Evolutionary conservation across 2,888 invertebrate species (phyloP), one percentile per base, ranked within the genome.

Genomic region (Parochlus steinenii): DNA sequence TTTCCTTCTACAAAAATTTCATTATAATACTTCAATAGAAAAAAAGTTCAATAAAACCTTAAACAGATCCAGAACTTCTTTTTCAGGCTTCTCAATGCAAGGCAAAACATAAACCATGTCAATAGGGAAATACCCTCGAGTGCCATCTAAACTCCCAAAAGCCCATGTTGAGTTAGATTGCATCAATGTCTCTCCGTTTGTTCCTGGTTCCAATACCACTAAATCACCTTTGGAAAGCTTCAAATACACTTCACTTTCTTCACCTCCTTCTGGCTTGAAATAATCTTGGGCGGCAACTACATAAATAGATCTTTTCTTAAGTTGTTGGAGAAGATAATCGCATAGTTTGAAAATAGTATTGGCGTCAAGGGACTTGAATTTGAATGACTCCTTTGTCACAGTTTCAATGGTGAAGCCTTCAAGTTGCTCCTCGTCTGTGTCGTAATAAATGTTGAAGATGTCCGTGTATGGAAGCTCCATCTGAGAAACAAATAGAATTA

Each of bases 61-160:
- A 46, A 73, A 74, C 3, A 69, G 58, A 43, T 70, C 69, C 43
- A 86, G 48, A 42, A 80, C 67, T 41, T 71, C 64, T 35, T 57
- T 56, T 1, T 79, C 67, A 1, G 93, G 93, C 51, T 71, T 67
- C 3, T 69, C 65, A 42, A 89, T 62, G 2, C 85, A 79, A 5
- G 93, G 87, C 42, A 95, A 56, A 34, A 93, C 77, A 47, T 86
- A 82, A 11, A 92, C 78, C 50, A 72, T 73, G 49, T 89, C 86
- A 0, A 81, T 77, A 1, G 85, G 80, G 58, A 93, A 89, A 46
- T 86, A 71, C 0, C 92, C 93, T 46, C 69, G 64, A 42, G 69
- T 64, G 2, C 69, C 71, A 40, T 77, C 75, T 33, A 72, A 69
- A 45, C 70, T 65, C 10, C 85, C 85, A 34, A 70, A 69, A 37